Base-by-base conservation (phyloP, 2,888 invertebrate genomes). In the Cheilosia impressa region DNA sequence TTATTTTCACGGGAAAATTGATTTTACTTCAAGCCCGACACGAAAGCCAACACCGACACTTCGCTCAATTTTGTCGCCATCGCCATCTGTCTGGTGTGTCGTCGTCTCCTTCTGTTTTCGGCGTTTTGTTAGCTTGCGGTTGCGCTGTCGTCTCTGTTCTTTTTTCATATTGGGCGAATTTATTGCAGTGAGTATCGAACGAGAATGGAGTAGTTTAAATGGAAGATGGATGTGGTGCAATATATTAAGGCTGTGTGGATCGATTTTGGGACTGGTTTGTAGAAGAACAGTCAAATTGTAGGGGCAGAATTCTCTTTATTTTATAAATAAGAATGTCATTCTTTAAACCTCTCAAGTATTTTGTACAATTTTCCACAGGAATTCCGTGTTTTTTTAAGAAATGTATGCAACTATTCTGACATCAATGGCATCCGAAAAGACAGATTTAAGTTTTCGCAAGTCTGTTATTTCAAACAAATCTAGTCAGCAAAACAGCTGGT, bases 41-140 rank as follows among this genome's bases (percentile, higher is more conserved):
- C 82, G 87, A 77, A 87, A 81, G 72, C 87, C 82, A 78, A 78
- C 82, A 87, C 82, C 82, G 87, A 87, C 75, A 85, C 45, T 82
- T 87, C 69, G 69, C 73, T 78, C 77, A 68, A 73, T n/a, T 87
- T 81, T 78, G 81, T 87, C 69, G 71, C 75, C 79, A 76, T 84
- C 72, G 71, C 75, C 79, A 76, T 84, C 72, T 82, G 76, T 66
- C 65, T 17, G 50, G 19, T 45, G 63, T 69, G 55, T 62, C n/a
- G 71, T 72, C 38, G 82, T 83, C 82, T 77, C 82, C 34, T 73
- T 83, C 82, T 72, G 65, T n/a, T 77, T 77, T 83, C 65, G 60
- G 69, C 53, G 57, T 58, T 66, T 24, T 1, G 2, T 4, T 34
- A 27, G 22, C 41, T 43, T 10, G 17, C 57, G 66, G 41, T 69